A percentile compares a stretch with the other conserved stretches of the same genome.
Evolutionary conservation across 2,888 invertebrate genomes (phyloP).

Genomic region (Scrobipalpa costella): DNA sequence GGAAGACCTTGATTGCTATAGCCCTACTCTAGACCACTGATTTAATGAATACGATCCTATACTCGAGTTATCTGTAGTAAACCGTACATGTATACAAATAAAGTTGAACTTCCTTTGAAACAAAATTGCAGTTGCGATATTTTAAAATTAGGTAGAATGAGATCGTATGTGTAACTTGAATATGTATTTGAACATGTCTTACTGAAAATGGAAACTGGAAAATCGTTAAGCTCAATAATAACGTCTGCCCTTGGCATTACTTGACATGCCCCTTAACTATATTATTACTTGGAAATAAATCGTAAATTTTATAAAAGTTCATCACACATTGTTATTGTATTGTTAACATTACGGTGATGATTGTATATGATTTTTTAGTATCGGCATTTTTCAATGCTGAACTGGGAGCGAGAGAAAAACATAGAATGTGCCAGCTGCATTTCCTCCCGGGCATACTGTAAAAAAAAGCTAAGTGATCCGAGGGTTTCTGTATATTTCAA

Average conservation of each 20-base stretch:
- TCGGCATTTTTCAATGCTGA: too few relatives aligned
- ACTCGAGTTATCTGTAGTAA: conserved; percentile 35
- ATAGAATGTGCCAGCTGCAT: too few relatives aligned
- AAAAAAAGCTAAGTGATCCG: too few relatives aligned
- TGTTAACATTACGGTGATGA: too few relatives aligned
- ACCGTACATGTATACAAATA: conserved; percentile 35
- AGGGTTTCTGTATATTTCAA: too few relatives aligned
- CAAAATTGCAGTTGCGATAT: conserved; percentile 33
- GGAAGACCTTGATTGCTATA: conserved; percentile 71
- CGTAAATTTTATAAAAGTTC: too few relatives aligned
- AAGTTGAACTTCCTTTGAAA: conserved; percentile 32
- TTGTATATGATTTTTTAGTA: too few relatives aligned
- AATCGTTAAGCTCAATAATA: conserved; percentile 55
- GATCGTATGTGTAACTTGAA: conserved; percentile 49
- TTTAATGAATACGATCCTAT: conserved; percentile 40
- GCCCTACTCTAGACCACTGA: conserved; percentile 44
- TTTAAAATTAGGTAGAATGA: conserved; percentile 30
- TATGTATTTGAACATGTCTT: conserved; percentile 61
- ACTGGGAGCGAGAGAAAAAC: too few relatives aligned
- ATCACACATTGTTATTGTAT: too few relatives aligned
- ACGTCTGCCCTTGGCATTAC: conserved; percentile 69
- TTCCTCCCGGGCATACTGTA: too few relatives aligned
- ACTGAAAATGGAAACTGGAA: conserved; percentile 80
- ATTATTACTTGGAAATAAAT: not conserved
- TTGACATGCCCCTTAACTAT: conserved; percentile 45